Evolutionary conservation across 2,113 vertebrate species (phyloP).

Genomic region (Apaloderma vittatum): DNA sequence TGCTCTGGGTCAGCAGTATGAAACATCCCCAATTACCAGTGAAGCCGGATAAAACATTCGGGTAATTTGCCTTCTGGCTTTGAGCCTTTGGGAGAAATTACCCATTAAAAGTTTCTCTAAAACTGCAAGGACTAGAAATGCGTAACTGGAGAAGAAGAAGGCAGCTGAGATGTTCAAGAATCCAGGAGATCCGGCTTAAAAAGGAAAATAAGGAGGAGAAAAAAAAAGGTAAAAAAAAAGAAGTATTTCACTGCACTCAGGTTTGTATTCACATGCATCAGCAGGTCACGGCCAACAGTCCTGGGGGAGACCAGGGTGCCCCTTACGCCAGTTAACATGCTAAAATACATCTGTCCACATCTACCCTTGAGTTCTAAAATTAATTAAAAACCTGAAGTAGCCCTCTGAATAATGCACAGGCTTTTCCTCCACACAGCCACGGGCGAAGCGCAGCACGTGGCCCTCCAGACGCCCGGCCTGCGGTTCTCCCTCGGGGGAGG

Average conservation of each 20-base stretch:
- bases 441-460: neutral
- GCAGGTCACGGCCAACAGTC: neutral
- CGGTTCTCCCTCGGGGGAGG: fast-evolving
- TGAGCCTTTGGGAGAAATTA: constrained; percentile 38
- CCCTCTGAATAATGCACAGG: neutral
- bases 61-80: constrained; percentile 45
- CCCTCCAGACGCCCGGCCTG: neutral
- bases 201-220: neutral
- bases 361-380: neutral
- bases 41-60: neutral
- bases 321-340: neutral
- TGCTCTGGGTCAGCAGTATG: neutral
- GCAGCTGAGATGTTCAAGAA: neutral
- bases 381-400: neutral
- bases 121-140: neutral
- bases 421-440: neutral
- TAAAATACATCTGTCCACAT: neutral
- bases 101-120: constrained; percentile 13
- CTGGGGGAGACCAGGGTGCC: neutral
- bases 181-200: neutral
- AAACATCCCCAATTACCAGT: neutral
- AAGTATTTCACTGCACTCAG: neutral
- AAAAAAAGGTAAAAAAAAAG: too few species aligned
- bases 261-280: neutral
- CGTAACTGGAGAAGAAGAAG: neutral